phyloP scores from a whole-genome alignment of 2,888 invertebrate species.

The Phaonia tiefii region DNA sequence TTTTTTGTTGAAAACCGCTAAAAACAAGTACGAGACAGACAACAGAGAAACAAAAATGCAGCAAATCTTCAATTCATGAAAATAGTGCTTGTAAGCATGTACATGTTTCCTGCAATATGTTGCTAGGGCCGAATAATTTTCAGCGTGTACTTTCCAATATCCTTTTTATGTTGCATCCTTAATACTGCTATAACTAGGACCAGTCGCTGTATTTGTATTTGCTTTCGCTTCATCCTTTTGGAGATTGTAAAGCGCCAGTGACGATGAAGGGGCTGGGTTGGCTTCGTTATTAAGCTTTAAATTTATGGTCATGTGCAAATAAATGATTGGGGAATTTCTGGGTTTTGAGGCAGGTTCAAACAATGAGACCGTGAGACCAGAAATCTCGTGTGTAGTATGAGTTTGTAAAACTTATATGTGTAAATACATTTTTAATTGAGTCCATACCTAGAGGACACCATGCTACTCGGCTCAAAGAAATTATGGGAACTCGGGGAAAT shows the following conservation, averaged over 20 bases:
- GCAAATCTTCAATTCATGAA: too few relatives aligned
- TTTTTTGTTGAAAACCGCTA: too few relatives aligned
- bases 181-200: too few relatives aligned
- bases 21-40: too few relatives aligned
- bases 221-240: too few relatives aligned
- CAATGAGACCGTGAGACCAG: not conserved
- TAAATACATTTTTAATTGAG: slow-evolving; percentile 60
- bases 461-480: too few relatives aligned
- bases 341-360: not conserved
- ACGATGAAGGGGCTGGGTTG: slow-evolving; percentile 67
- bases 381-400: slow-evolving; percentile 3
- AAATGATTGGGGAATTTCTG: slow-evolving; percentile 39
- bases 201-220: not conserved
- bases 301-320: slow-evolving; percentile 74
- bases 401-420: slow-evolving; percentile 34
- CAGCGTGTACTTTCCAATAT: too few relatives aligned
- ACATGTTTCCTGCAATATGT: too few relatives aligned
- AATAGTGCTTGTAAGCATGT: too few relatives aligned
- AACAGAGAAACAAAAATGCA: too few relatives aligned
- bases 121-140: too few relatives aligned
- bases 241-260: not conserved
- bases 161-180: too few relatives aligned
- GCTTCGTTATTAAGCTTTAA: slow-evolving; percentile 77
- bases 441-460: slow-evolving; percentile 28
- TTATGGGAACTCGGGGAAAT: not conserved